Percentiles rank a stretch among this genome's conserved stretches.
Conservation (phyloP, 2,888 invertebrate genomes). For the Boloria selene region DNA sequence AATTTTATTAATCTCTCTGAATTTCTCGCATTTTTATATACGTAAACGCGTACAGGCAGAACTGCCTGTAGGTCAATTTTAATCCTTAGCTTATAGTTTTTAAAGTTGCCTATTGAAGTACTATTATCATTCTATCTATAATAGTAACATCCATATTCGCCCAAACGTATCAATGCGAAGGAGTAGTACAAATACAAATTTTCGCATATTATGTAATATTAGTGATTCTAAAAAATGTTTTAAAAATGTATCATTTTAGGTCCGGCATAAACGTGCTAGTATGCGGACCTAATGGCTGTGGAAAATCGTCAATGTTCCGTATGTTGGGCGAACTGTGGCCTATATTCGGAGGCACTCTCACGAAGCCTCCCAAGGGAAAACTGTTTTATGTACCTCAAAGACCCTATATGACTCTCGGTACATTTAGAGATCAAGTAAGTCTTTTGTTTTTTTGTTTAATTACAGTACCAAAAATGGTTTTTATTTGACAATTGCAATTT, state of each 20-base stretch:
- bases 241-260: not conserved
- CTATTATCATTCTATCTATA: too few relatives aligned
- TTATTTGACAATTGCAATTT: too few relatives aligned
- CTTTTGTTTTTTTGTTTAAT: not conserved
- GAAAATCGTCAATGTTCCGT: constrained; percentile 98
- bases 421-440: constrained; percentile 92
- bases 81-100: too few relatives aligned
- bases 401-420: constrained; percentile 99
- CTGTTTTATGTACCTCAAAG: constrained; percentile 98
- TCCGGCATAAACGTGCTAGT: constrained; percentile 99
- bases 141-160: too few relatives aligned
- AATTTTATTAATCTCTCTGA: too few relatives aligned
- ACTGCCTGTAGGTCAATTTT: too few relatives aligned
- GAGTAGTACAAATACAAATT: too few relatives aligned
- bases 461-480: too few relatives aligned
- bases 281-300: constrained; percentile 99
- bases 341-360: constrained; percentile 94
- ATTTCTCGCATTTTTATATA: too few relatives aligned
- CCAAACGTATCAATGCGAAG: too few relatives aligned
- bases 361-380: constrained; percentile 97
- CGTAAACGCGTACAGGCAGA: too few relatives aligned
- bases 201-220: too few relatives aligned
- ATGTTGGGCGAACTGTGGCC: constrained; percentile 99
- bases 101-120: not conserved
- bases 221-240: not conserved